Conservation (phyloP, 2,888 invertebrate species). For the Cosmia trapezina region DNA sequence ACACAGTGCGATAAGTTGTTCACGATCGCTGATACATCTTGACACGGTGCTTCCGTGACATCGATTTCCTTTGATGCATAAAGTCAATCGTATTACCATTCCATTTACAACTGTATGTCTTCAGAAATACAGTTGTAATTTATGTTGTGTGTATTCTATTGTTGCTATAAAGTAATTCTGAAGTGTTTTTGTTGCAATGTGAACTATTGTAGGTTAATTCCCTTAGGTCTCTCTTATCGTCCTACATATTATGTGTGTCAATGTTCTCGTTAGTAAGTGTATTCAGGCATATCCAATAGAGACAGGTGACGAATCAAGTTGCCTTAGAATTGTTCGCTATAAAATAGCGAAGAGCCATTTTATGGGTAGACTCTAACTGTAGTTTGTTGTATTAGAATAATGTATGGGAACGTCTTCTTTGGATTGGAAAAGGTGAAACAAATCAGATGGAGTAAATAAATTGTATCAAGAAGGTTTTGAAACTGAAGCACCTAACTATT, state of each 20-base stretch:
- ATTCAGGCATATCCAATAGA: slow-evolving; percentile 49
- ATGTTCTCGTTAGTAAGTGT: slow-evolving; percentile 56
- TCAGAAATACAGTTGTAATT: slow-evolving; percentile 26
- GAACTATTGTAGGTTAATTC: slow-evolving; percentile 65
- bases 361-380: slow-evolving; percentile 17
- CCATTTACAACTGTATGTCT: slow-evolving; percentile 14
- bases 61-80: slow-evolving; percentile 63
- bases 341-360: slow-evolving; percentile 19
- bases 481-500: no score
- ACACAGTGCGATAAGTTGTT: slow-evolving; percentile 46
- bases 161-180: slow-evolving; percentile 56
- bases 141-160: slow-evolving; percentile 21
- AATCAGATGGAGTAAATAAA: slow-evolving; percentile 1
- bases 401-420: slow-evolving; percentile 3
- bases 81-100: slow-evolving; percentile 27
- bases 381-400: slow-evolving; percentile 23
- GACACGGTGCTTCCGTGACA: slow-evolving; percentile 61
- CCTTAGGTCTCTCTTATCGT: slow-evolving; percentile 61
- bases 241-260: slow-evolving; percentile 61
- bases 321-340: slow-evolving; percentile 37
- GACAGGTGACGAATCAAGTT: slow-evolving; percentile 50
- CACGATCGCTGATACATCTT: slow-evolving; percentile 52
- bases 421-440: not conserved
- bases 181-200: slow-evolving; percentile 63
- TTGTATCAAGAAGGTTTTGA: not conserved